Percentiles rank a stretch among this genome's conserved stretches.
Evolutionary conservation across 2,113 vertebrate genomes (phyloP).

Genomic region (Silurus asotus): DNA sequence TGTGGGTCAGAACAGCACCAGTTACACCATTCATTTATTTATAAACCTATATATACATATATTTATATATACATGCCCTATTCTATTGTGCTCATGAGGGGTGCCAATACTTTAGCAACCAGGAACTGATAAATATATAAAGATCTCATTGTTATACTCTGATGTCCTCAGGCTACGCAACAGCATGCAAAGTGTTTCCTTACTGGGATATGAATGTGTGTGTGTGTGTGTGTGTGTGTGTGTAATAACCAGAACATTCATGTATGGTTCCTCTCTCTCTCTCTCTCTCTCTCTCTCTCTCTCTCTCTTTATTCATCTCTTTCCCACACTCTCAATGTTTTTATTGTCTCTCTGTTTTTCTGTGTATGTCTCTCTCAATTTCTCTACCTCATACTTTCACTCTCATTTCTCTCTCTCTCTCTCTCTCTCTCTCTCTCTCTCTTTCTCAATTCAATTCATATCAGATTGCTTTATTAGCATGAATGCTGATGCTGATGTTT

Average conservation of each 20-base stretch:
- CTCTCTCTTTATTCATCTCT: neutral
- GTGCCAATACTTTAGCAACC: neutral
- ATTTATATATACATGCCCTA: neutral
- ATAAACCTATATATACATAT: too few relatives aligned
- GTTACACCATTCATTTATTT: too few relatives aligned
- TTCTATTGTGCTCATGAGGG: neutral
- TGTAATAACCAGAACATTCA: neutral
- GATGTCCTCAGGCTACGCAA: neutral
- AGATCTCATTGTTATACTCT: neutral
- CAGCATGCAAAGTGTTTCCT: neutral
- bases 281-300: neutral
- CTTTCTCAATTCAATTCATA: neutral
- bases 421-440: neutral
- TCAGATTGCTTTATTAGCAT: too few relatives aligned
- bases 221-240: constrained; percentile 3
- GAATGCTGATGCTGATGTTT: too few relatives aligned
- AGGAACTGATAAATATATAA: neutral
- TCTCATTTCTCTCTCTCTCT: neutral
- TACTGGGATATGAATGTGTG: neutral
- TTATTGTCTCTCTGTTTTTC: neutral
- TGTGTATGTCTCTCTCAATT: neutral
- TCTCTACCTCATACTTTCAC: too few relatives aligned
- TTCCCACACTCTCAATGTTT: neutral
- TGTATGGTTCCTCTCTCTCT: neutral
- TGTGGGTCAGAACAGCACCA: too few relatives aligned